Base-by-base conservation (phyloP, 2,113 vertebrate species). In the Passer montanus region DNA sequence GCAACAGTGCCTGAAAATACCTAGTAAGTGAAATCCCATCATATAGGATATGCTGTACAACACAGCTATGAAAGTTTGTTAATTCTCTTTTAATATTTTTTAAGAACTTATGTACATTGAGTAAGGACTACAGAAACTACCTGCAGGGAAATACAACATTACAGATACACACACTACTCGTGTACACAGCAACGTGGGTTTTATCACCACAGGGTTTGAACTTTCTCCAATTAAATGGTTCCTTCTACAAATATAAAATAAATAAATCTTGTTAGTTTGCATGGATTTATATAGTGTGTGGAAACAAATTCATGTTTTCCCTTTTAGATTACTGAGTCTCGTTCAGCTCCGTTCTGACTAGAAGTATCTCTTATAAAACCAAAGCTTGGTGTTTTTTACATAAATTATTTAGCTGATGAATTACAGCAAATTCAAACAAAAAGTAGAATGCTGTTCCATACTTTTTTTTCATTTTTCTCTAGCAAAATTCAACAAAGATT, bases 81-180 rank as follows among this genome's bases (percentile, higher is more conserved):
- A 39, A 55, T 59, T 5, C 2, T 19, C 37, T 62, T 50, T 30
- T 21, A n/a, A 37, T 59, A 19, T 30, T 72, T 53, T 56, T 47
- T 20, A 74, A 88, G 22, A 4, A 47, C 18, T 60, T 3, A 4
- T 1, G 15, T 6, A 56, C 39, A 70, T 5, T 0, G 2, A 80
- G 23, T 14, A 46, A 56, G 17, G 35, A 56, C n/a, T 31, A 53
- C 13, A 82, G 53, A 91, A 56, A 69, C 10, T 24, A 56, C 35
- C 53, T n/a, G 17, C 33, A 28, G 7, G 17, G 12, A 16, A 59
- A 31, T 3, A 30, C 9, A 53, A 21, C 0, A 0, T n/a, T 33
- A 58, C 19, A 87, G 52, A 86, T 5, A 35, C 31, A 41, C 44
- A 59, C 35, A 1, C 10, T 46, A 9, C 47, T 44, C 15, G 0